Conservation (phyloP, 2,888 invertebrate species). For the Leucoma salicis region DNA sequence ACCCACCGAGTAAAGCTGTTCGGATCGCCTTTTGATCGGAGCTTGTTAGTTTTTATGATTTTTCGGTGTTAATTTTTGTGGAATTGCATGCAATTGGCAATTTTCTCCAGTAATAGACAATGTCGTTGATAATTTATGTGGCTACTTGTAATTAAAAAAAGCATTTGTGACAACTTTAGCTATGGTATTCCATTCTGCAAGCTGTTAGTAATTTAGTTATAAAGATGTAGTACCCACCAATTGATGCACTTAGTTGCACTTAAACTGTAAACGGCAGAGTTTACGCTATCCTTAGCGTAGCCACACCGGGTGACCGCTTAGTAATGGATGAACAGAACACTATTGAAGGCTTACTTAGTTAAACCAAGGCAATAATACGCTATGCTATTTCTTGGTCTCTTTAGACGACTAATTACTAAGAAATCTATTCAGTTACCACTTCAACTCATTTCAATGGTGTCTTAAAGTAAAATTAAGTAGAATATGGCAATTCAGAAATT, state of each 20-base stretch:
- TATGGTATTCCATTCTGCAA: not conserved
- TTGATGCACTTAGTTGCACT: conserved; percentile 2
- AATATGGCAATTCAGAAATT: too few relatives aligned
- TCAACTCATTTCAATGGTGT: too few relatives aligned
- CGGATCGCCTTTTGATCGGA: conserved; percentile 32
- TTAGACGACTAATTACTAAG: too few relatives aligned
- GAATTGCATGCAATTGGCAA: conserved; percentile 20
- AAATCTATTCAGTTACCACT: too few relatives aligned
- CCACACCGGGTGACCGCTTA: not conserved
- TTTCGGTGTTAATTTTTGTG: conserved; percentile 42
- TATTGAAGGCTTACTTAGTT: too few relatives aligned
- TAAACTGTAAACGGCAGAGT: not conserved
- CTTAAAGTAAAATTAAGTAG: too few relatives aligned
- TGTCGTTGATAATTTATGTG: not conserved
- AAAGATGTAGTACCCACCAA: not conserved
- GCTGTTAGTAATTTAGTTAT: conserved; percentile 14
- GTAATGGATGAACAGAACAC: not conserved
- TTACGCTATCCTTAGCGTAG: not conserved
- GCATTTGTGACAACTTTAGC: not conserved
- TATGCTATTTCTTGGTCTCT: too few relatives aligned
- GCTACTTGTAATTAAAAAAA: not conserved
- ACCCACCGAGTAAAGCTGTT: conserved; percentile 39
- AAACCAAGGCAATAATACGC: too few relatives aligned
- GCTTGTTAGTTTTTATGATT: conserved; percentile 50
- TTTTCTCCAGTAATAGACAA: conserved; percentile 11